Percentiles rank a stretch among this genome's conserved stretches.
These are phyloP conservation scores for Tenualosa thibaudeaui DNA, from an alignment of 2,797 vertebrate species.

Conservation along the genomic window DNA sequence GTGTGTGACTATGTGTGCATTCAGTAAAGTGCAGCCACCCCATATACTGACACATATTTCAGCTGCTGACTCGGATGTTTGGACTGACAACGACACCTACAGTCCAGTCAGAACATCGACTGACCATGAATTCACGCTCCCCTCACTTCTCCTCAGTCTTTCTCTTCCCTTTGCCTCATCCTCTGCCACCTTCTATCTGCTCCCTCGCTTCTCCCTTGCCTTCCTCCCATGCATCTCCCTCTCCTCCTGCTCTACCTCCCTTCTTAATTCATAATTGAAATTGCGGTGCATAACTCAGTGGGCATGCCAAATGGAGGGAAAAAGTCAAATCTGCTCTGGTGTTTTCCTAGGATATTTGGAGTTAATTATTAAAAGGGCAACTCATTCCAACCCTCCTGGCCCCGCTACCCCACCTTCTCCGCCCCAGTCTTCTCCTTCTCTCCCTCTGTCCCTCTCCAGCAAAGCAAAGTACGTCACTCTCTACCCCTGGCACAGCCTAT, in stretches of 20 bases:
- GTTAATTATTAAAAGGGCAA: conserved; percentile 42
- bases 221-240: conserved; percentile 37
- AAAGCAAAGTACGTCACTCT: conserved; percentile 17
- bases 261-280: conserved; percentile 26
- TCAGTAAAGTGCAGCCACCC: neutral
- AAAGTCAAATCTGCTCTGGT: conserved; percentile 35
- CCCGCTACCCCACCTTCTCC: neutral
- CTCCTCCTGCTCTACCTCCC: conserved; percentile 16
- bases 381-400: conserved; percentile 8
- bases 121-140: neutral
- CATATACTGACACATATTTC: neutral
- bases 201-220: conserved; percentile 26
- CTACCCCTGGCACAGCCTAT: conserved; percentile 17
- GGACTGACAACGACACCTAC: conserved; percentile 43
- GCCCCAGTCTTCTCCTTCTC: neutral
- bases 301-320: conserved; percentile 23
- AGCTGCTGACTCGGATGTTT: conserved; percentile 26
- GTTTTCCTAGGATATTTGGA: conserved; percentile 32
- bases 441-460: neutral
- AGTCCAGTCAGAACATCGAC: conserved; percentile 32
- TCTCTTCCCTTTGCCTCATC: neutral
- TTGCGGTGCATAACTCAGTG: conserved; percentile 26
- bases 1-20: neutral
- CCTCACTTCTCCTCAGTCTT: neutral
- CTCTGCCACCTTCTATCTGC: conserved; percentile 28